Evolutionary conservation across 2,797 vertebrate genomes (phyloP).

Genomic region (Myotis planiceps): DNA sequence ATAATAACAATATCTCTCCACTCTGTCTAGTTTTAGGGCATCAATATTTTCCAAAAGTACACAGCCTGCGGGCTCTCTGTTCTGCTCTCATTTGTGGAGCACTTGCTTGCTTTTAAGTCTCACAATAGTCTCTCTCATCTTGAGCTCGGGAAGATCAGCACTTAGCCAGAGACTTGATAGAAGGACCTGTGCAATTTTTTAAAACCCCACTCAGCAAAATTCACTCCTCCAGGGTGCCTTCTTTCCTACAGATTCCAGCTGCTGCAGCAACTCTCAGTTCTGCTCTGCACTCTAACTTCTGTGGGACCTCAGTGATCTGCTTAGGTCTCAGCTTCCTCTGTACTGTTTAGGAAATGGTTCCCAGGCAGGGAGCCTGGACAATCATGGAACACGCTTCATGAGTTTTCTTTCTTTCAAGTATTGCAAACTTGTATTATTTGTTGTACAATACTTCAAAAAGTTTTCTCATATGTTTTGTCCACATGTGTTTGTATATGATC

Average conservation of each 20-base stretch:
- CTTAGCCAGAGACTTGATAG: not conserved
- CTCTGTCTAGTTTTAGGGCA: not conserved
- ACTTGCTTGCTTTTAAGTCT: not conserved
- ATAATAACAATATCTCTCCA: not conserved
- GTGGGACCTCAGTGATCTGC: not conserved
- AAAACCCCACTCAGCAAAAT: not conserved
- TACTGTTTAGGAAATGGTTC: not conserved
- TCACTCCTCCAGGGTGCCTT: not conserved
- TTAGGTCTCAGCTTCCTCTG: not conserved
- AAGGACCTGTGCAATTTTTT: not conserved
- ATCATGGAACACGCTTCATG: not conserved
- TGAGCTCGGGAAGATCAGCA: not conserved
- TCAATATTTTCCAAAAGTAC: not conserved
- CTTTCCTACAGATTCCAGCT: not conserved
- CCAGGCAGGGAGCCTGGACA: not conserved
- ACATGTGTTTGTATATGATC: not conserved
- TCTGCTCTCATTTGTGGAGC: not conserved
- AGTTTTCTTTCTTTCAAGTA: not conserved
- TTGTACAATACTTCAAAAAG: not conserved
- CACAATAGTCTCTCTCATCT: not conserved
- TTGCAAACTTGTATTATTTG: not conserved
- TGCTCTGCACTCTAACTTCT: not conserved
- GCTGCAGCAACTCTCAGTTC: not conserved
- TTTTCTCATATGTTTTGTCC: not conserved
- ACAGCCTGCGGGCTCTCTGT: not conserved